Evolutionary conservation across 92 coral and sea anemone species (phyloP).

Genomic region (Porites rus): DNA sequence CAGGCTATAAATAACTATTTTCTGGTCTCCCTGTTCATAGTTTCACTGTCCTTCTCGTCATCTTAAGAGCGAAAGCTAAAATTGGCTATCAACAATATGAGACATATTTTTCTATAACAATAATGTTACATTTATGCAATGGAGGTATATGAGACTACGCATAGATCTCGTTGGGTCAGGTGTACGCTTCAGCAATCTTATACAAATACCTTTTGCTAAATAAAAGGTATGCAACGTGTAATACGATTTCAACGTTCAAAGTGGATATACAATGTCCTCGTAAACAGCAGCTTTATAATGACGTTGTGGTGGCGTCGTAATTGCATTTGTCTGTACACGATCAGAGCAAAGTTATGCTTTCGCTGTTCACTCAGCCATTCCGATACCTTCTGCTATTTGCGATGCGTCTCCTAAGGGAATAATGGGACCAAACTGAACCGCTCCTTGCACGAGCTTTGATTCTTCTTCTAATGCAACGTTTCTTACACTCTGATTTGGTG

Average conservation of each 20-base stretch:
- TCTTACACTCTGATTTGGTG: slow-evolving; percentile 79
- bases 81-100: not conserved
- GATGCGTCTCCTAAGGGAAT: slow-evolving; percentile 12
- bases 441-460: slow-evolving; percentile 53
- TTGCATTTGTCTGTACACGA: not conserved
- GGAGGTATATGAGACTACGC: not conserved
- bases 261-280: slow-evolving; percentile 5
- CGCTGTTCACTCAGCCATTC: not conserved
- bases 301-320: not conserved
- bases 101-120: not conserved
- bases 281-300: not conserved
- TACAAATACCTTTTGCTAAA: slow-evolving; percentile 12
- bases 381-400: not conserved
- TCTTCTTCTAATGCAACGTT: slow-evolving; percentile 71
- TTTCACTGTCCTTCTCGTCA: not conserved
- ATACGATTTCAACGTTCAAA: not conserved
- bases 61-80: not conserved
- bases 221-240: not conserved
- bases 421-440: slow-evolving; percentile 6
- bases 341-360: not conserved
- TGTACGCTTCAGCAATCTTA: not conserved
- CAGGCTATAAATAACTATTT: not conserved
- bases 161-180: not conserved
- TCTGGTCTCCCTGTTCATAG: not conserved
- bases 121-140: not conserved